These are phyloP conservation scores for Brachirus orientalis DNA, from an alignment of 2,113 vertebrate genomes.

Conservation along the genomic window DNA sequence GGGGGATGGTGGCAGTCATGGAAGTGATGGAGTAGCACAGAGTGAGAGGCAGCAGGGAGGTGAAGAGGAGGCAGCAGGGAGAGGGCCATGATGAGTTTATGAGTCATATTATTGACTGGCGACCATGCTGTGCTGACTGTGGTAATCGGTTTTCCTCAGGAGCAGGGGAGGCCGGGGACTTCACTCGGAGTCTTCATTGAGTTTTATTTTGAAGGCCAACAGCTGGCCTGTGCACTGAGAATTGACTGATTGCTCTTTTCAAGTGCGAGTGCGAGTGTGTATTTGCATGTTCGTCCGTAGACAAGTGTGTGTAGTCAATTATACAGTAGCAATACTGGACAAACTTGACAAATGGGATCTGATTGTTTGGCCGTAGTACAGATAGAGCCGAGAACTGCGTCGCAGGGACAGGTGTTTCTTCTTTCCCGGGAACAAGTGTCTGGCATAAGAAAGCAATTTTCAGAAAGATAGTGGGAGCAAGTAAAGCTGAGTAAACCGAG, in stretches of 20 bases:
- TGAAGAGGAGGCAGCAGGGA: slow-evolving; percentile 37
- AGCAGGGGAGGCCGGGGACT: slow-evolving; percentile 47
- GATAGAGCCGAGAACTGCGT: slow-evolving; percentile 11
- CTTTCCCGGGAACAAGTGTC: slow-evolving; percentile 38
- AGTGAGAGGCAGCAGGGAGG: slow-evolving; percentile 47
- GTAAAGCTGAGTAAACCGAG: slow-evolving; percentile 19
- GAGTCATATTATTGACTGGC: slow-evolving; percentile 75
- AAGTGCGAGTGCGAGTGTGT: neutral
- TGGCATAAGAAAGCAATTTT: slow-evolving; percentile 37
- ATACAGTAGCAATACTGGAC: slow-evolving; percentile 7
- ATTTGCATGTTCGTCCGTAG: slow-evolving; percentile 32
- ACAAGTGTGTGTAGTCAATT: slow-evolving; percentile 13
- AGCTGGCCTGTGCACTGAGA: slow-evolving; percentile 54
- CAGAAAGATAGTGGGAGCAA: slow-evolving; percentile 9
- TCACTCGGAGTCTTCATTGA: slow-evolving; percentile 46
- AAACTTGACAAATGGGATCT: slow-evolving; percentile 35
- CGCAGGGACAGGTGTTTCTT: slow-evolving; percentile 57
- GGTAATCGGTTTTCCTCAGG: slow-evolving; percentile 69
- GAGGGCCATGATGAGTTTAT: slow-evolving; percentile 65
- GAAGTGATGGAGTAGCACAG: slow-evolving; percentile 51
- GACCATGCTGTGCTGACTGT: slow-evolving; percentile 64
- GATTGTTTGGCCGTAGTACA: slow-evolving; percentile 18
- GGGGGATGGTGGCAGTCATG: slow-evolving; percentile 12
- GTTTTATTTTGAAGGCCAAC: slow-evolving; percentile 56
- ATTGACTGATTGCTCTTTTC: slow-evolving; percentile 36